phyloP scores from a whole-genome alignment of 64 coral and sea anemone species.

The Stichodactyla mertensii region DNA sequence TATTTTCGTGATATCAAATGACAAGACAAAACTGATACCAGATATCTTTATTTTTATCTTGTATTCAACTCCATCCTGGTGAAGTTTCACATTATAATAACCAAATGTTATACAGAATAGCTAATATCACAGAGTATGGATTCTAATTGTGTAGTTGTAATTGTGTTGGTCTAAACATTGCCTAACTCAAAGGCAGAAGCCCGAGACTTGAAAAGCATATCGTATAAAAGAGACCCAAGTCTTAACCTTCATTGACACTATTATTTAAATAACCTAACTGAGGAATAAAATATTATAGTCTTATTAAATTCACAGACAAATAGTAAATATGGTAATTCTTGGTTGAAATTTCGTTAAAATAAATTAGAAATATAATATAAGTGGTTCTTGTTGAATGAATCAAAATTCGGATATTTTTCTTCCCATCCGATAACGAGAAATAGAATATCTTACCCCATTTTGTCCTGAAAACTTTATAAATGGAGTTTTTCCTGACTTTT shows the following conservation, averaged over 20 bases:
- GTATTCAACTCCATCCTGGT: not conserved
- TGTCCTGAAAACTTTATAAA: conserved; percentile 69
- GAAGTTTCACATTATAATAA: not conserved
- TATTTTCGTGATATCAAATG: not conserved
- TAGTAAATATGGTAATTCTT: conserved; percentile 39
- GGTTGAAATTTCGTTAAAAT: conserved; percentile 16
- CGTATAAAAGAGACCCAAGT: not conserved
- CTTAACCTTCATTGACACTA: not conserved
- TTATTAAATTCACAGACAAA: not conserved
- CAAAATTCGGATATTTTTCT: not conserved
- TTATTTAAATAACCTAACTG: not conserved
- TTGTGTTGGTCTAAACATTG: conserved; percentile 5
- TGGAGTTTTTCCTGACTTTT: conserved; percentile 35
- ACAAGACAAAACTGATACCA: not conserved
- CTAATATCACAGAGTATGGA: not conserved
- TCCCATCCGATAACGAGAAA: not conserved
- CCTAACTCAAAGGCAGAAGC: not conserved
- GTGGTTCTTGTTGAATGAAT: not conserved
- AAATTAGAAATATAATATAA: not conserved
- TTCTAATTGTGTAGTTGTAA: not conserved
- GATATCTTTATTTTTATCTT: not conserved
- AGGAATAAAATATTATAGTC: conserved; percentile 1
- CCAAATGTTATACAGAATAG: not conserved
- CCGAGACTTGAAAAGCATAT: not conserved
- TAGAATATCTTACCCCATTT: conserved; percentile 56